These are phyloP conservation scores for Pharmacophagus antenor DNA, from an alignment of 2,888 invertebrate genomes.

Conservation along the genomic window DNA sequence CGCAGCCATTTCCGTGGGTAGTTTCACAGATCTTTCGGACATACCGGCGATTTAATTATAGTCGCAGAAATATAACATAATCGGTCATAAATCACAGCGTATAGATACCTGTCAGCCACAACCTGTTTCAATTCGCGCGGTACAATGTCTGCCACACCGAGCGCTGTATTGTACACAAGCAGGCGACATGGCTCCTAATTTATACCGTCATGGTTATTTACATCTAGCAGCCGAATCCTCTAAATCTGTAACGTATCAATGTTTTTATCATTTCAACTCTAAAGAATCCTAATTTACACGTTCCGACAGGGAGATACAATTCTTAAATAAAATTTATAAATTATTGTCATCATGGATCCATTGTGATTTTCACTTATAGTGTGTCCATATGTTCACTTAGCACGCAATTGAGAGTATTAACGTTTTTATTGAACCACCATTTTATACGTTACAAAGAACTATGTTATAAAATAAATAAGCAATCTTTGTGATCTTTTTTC, in stretches of 20 bases:
- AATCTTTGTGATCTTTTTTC: too few relatives aligned
- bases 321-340: slow-evolving; percentile 15
- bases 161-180: slow-evolving; percentile 60
- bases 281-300: slow-evolving; percentile 62
- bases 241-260: slow-evolving; percentile 56
- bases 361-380: slow-evolving; percentile 62
- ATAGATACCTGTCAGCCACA: slow-evolving; percentile 76
- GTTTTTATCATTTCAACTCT: slow-evolving; percentile 56
- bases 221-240: slow-evolving; percentile 57
- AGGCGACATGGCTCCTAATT: slow-evolving; percentile 64
- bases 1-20: slow-evolving; percentile 58
- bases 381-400: slow-evolving; percentile 57
- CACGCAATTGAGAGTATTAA: slow-evolving; percentile 73
- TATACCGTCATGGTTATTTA: slow-evolving; percentile 77
- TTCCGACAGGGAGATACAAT: slow-evolving; percentile 11
- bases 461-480: too few relatives aligned
- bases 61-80: slow-evolving; percentile 68
- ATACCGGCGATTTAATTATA: slow-evolving; percentile 73
- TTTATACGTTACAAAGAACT: slow-evolving; percentile 3
- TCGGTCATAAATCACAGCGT: slow-evolving; percentile 73
- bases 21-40: slow-evolving; percentile 68
- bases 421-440: slow-evolving; percentile 65
- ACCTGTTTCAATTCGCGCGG: slow-evolving; percentile 79
- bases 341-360: slow-evolving; percentile 40
- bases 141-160: slow-evolving; percentile 58